Evolutionary conservation across 2,888 invertebrate genomes (phyloP).

Genomic region (Hydrotaea cyrtoneurina): DNA sequence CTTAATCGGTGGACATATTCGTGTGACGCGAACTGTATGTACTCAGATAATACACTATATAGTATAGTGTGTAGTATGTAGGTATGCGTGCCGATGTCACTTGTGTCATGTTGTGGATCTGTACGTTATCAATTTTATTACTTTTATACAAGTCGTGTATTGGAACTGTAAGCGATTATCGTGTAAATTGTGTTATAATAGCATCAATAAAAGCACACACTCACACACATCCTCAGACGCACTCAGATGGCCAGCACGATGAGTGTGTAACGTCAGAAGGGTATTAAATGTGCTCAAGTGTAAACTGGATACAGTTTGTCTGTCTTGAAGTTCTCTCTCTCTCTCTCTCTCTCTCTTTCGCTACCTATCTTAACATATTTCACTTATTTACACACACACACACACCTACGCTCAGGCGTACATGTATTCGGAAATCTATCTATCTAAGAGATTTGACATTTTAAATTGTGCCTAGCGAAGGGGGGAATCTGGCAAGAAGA

Average conservation of each 20-base stretch:
- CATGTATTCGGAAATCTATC: neutral
- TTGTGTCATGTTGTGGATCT: neutral
- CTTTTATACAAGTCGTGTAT: neutral
- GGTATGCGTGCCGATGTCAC: too few species aligned
- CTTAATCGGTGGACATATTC: too few species aligned
- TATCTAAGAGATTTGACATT: conserved; percentile 13
- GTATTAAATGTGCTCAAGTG: conserved; percentile 20
- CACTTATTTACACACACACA: neutral
- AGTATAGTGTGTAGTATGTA: too few species aligned
- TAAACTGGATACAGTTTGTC: neutral
- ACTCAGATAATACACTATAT: too few species aligned
- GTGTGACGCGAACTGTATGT: too few species aligned
- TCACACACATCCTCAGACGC: neutral
- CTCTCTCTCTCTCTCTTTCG: too few species aligned
- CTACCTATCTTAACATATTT: neutral
- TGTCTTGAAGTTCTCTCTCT: neutral
- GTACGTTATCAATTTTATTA: neutral
- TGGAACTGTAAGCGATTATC: conserved; percentile 50
- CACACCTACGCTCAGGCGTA: too few species aligned
- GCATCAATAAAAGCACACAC: neutral
- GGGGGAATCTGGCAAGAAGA: neutral
- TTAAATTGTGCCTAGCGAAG: neutral
- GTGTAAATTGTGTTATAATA: conserved; percentile 37
- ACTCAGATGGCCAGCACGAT: neutral
- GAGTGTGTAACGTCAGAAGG: neutral